These are phyloP conservation scores for Mus musculus DNA, from an alignment of 2,113 vertebrate species.

Conservation along the genomic window DNA sequence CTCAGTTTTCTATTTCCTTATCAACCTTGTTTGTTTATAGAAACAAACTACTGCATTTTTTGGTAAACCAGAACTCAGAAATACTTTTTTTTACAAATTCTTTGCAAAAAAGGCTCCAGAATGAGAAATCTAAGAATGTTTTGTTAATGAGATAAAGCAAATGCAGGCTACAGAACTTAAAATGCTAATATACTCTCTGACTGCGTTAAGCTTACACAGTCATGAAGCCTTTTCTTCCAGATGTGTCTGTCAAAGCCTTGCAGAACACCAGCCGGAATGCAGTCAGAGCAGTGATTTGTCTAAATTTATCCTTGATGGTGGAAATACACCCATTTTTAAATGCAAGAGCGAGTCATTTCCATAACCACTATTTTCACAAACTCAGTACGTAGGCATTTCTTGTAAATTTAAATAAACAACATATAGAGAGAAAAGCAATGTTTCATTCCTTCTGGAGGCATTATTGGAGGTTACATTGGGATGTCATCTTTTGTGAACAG, in stretches of 20 bases:
- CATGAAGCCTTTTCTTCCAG: background rate
- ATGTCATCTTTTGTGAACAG: background rate
- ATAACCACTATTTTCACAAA: slow-evolving; percentile 45
- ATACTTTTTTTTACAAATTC: background rate
- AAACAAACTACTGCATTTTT: background rate
- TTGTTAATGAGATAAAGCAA: background rate
- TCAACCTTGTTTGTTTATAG: background rate
- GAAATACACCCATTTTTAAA: slow-evolving; percentile 19
- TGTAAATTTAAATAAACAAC: slow-evolving; percentile 2
- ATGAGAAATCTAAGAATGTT: background rate
- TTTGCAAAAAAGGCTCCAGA: background rate
- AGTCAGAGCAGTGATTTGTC: background rate
- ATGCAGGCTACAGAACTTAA: background rate
- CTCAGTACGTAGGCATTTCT: background rate
- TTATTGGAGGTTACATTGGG: background rate
- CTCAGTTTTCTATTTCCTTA: background rate
- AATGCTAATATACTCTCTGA: background rate
- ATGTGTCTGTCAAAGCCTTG: background rate
- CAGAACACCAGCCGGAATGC: background rate
- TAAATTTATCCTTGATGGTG: background rate
- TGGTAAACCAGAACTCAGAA: background rate
- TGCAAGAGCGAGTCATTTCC: background rate
- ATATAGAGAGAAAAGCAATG: background rate
- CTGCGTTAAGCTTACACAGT: background rate
- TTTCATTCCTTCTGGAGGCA: background rate